phyloP scores from a whole-genome alignment of 2,113 vertebrate species.

The Hoplias malabaricus region DNA sequence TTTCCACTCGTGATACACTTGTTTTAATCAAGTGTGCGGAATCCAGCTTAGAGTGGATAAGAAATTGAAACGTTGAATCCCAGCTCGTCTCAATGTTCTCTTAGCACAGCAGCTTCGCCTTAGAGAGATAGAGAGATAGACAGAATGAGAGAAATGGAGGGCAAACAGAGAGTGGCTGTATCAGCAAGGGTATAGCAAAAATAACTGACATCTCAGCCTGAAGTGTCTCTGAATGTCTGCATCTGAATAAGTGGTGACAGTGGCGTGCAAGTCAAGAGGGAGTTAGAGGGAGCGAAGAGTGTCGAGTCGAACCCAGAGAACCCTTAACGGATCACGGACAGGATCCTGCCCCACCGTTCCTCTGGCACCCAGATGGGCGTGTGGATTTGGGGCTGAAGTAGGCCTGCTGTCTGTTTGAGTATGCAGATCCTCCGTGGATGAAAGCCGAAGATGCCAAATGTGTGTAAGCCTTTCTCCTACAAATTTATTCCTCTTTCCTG shows the following conservation, averaged over 20 bases:
- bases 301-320: conserved; percentile 61
- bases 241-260: conserved; percentile 3
- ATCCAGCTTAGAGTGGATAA: conserved; percentile 29
- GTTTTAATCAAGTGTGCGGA: conserved; percentile 39
- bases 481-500: neutral
- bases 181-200: conserved; percentile 9
- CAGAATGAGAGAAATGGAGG: neutral
- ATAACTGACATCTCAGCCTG: conserved; percentile 31
- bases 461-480: conserved; percentile 30
- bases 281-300: conserved; percentile 35
- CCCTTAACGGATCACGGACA: conserved; percentile 53
- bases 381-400: conserved; percentile 38
- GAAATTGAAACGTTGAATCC: conserved; percentile 25
- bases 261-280: conserved; percentile 31
- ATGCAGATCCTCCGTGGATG: conserved; percentile 40
- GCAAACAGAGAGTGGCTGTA: neutral
- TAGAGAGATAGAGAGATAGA: neutral
- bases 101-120: neutral
- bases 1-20: conserved; percentile 29
- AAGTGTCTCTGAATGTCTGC: conserved; percentile 26
- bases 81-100: conserved; percentile 19
- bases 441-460: conserved; percentile 40
- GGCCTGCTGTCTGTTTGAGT: conserved; percentile 39
- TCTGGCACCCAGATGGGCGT: conserved; percentile 33
- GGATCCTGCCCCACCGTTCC: conserved; percentile 34